Evolutionary conservation across 2,113 vertebrate genomes (phyloP), one percentile per base, ranked within the genome.

Genomic region (Lonchura striata): DNA sequence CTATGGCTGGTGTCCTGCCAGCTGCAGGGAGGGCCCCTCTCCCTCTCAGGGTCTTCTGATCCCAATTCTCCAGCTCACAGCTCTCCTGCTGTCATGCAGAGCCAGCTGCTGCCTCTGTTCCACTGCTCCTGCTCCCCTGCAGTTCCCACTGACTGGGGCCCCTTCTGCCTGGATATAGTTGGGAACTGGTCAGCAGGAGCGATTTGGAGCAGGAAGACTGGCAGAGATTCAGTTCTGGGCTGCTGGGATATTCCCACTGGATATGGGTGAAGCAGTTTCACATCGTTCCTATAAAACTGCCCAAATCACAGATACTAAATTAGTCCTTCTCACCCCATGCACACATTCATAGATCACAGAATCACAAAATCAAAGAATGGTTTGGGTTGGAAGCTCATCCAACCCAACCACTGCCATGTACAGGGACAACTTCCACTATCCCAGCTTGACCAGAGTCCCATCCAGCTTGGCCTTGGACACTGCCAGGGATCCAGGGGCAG

Each of bases 21-120:
- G 65, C 42, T 66, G 39, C 49, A 74, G 60, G 56, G 64, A 82
- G 56, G 47, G 39, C 56, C 39, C 5, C 2, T 69, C 44, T 87
- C 39, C 47, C 44, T 84, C 82, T 65, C 47, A 81, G 46, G 60
- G 61, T 57, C 54, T 59, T 88, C 80, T 14, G 2, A 69, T 88
- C 61, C 81, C 44, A 52, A 6, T 84, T 84, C 81, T 56, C 39
- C 39, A n/a, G n/a, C 72, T 89, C 5, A 2, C 6, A 1, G 78
- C 35, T 71, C 42, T 93, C 70, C 78, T 8, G 7, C 25, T 52
- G 44, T 75, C 37, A n/a, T 10, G 39, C 42, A 31, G n/a, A 90
- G 70, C 16, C 3, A 9, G 49, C 44, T 49, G 75, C 79, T 92
- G 70, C 61, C 75, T 52, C 33, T 0, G 0, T 2, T 0, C 22